A percentile compares a stretch with the other conserved stretches of the same genome.
Evolutionary conservation across 2,888 invertebrate species (phyloP).

Genomic region (Aleiodes leptofemur): DNA sequence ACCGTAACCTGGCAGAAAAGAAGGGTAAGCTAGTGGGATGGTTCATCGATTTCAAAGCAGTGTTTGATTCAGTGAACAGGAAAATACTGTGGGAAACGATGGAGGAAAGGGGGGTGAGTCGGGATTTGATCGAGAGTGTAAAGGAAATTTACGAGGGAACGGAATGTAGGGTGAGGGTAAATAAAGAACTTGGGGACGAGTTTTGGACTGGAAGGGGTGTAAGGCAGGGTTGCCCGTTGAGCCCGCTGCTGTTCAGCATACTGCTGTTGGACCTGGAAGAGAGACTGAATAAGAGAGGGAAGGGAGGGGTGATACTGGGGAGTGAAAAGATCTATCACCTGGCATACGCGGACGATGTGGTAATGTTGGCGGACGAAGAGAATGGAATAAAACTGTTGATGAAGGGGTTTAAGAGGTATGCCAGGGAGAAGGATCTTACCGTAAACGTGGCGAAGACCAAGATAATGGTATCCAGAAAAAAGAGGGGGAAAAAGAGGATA

Average conservation of each 20-base stretch:
- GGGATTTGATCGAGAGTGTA: slow-evolving; percentile 34
- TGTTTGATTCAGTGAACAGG: slow-evolving; percentile 40
- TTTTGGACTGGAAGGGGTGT: slow-evolving; percentile 41
- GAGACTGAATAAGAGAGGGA: background rate
- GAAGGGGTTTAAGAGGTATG: slow-evolving; percentile 27
- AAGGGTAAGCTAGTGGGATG: background rate
- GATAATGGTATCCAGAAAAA: slow-evolving; percentile 35
- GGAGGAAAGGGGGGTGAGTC: slow-evolving; percentile 28
- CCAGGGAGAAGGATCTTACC: slow-evolving; percentile 16
- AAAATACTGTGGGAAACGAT: slow-evolving; percentile 10
- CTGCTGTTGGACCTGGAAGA: slow-evolving; percentile 48
- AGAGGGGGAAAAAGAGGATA: slow-evolving; percentile 18
- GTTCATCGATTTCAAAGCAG: slow-evolving; percentile 37
- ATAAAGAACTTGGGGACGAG: slow-evolving; percentile 4
- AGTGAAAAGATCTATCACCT: slow-evolving; percentile 42
- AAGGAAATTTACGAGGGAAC: slow-evolving; percentile 43
- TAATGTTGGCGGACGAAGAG: slow-evolving; percentile 28
- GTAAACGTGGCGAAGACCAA: slow-evolving; percentile 37
- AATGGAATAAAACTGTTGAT: slow-evolving; percentile 26
- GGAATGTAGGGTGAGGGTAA: slow-evolving; percentile 36
- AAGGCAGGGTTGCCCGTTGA: background rate
- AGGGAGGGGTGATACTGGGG: slow-evolving; percentile 42
- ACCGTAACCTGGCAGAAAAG: slow-evolving; percentile 17
- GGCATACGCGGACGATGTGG: slow-evolving; percentile 49
- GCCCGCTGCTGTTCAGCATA: slow-evolving; percentile 22